Evolutionary conservation across 2,888 invertebrate genomes (phyloP).

Genomic region (Ctenicera cuprea): DNA sequence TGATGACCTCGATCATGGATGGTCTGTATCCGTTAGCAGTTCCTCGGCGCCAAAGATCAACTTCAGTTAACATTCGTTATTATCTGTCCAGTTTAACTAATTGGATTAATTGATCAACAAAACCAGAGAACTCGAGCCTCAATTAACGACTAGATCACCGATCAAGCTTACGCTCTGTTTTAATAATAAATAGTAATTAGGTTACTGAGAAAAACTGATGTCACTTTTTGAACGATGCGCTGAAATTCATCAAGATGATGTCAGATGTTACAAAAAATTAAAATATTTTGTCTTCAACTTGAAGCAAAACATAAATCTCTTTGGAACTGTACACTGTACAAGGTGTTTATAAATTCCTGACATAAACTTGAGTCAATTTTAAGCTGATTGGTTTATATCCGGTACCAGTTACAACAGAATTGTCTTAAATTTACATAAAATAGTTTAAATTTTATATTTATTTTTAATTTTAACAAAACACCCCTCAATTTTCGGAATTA

Average conservation of each 20-base stretch:
- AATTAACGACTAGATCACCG: constrained; percentile 43
- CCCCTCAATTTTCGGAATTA: not conserved
- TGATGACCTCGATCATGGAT: constrained; percentile 46
- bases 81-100: constrained; percentile 41
- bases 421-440: too few species aligned
- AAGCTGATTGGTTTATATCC: too few species aligned
- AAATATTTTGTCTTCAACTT: not conserved
- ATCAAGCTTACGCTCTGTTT: constrained; percentile 27
- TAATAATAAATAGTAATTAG: constrained; percentile 32
- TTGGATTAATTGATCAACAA: constrained; percentile 48
- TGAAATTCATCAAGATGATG: constrained; percentile 2
- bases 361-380: too few species aligned
- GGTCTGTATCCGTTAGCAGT: constrained; percentile 47
- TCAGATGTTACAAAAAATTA: not conserved
- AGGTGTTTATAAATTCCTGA: too few species aligned
- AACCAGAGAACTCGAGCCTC: constrained; percentile 33
- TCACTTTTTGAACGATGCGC: constrained; percentile 28
- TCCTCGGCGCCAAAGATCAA: constrained; percentile 51
- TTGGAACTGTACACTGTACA: too few species aligned
- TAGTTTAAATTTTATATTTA: too few species aligned
- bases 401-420: too few species aligned
- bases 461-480: not conserved
- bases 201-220: constrained; percentile 44
- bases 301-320: too few species aligned
- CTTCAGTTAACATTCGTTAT: constrained; percentile 48